Evolutionary conservation across 2,113 vertebrate genomes (phyloP).

Genomic region (Cololabis saira): DNA sequence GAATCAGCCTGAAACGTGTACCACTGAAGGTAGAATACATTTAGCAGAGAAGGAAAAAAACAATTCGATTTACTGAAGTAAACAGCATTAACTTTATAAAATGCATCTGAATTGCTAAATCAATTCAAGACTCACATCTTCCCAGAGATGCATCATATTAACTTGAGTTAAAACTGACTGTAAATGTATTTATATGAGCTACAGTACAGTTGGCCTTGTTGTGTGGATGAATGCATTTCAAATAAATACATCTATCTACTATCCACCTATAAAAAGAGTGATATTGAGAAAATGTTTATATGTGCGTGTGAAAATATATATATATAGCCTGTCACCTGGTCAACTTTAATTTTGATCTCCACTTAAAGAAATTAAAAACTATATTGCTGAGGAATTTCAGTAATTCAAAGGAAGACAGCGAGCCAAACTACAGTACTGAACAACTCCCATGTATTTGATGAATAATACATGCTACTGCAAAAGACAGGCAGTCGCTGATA

Average conservation of each 20-base stretch:
- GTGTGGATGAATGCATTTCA: constrained; percentile 6
- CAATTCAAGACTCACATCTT: constrained; percentile 18
- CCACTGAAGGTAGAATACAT: constrained; percentile 58
- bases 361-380: constrained; percentile 37
- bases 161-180: constrained; percentile 14
- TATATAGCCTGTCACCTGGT: constrained; percentile 4
- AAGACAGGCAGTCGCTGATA: constrained; percentile 72
- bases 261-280: constrained; percentile 21
- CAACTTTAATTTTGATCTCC: neutral
- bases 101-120: constrained; percentile 39
- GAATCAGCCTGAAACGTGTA: constrained; percentile 67
- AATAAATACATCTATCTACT: constrained; percentile 13
- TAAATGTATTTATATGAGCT: constrained; percentile 8
- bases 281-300: constrained; percentile 8
- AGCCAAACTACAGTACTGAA: constrained; percentile 57
- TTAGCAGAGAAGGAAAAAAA: constrained; percentile 15
- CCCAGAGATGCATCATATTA: too few species aligned
- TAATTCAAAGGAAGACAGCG: constrained; percentile 65
- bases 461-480: constrained; percentile 78
- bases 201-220: constrained; percentile 7
- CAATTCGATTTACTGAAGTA: neutral
- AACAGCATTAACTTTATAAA: neutral
- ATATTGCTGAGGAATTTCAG: constrained; percentile 65
- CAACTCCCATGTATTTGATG: constrained; percentile 68
- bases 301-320: constrained; percentile 19